Evolutionary conservation across 2,888 invertebrate genomes (phyloP).

Genomic region (Mythimna impura): DNA sequence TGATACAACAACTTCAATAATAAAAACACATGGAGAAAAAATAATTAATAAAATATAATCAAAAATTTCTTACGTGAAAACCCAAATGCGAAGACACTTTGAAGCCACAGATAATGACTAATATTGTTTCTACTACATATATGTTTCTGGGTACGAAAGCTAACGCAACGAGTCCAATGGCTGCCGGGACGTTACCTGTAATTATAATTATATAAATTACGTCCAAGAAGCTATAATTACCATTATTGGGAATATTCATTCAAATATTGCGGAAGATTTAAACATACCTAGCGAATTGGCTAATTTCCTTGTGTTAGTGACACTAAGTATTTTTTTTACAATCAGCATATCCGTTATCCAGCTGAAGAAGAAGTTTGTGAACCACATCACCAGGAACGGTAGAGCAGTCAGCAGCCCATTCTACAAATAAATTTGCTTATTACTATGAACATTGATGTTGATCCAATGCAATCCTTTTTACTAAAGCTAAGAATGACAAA

Average conservation of each 20-base stretch:
- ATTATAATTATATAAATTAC: conserved; percentile 24
- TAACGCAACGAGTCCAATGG: conserved; percentile 88
- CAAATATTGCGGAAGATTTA: not conserved
- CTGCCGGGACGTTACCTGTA: conserved; percentile 90
- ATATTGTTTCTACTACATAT: conserved; percentile 87
- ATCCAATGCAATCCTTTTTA: no score
- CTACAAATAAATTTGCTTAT: conserved; percentile 68
- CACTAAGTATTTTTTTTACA: conserved; percentile 86
- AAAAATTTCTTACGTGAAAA: conserved; percentile 87
- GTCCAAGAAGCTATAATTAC: no score
- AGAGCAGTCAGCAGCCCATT: conserved; percentile 93
- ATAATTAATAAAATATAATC: not conserved
- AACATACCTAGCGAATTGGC: conserved; percentile 88
- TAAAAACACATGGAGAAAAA: no score
- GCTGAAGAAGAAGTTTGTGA: conserved; percentile 93
- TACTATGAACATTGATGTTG: no score
- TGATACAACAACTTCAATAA: not conserved
- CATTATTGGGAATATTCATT: no score
- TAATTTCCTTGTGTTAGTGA: conserved; percentile 90
- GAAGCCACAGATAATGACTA: conserved; percentile 91
- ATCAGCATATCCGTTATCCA: conserved; percentile 92
- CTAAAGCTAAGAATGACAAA: no score
- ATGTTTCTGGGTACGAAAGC: conserved; percentile 88
- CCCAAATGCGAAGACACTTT: conserved; percentile 92
- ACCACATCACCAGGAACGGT: conserved; percentile 94